Base-by-base conservation (phyloP, 2,888 invertebrate genomes). In the Drosophila nr. fundita region DNA sequence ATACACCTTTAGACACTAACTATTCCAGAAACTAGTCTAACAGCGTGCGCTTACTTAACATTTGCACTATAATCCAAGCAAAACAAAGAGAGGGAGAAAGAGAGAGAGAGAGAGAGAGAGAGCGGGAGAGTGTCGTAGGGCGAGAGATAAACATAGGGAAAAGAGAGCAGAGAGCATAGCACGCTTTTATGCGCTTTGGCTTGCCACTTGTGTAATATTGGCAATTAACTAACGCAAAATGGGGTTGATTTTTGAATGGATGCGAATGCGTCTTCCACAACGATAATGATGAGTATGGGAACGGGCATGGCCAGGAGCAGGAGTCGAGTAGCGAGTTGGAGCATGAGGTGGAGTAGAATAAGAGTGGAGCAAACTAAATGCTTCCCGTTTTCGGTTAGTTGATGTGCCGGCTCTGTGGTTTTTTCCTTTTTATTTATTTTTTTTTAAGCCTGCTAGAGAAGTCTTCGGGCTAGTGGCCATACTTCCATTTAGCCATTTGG, bases 201-300 rank as follows among this genome's bases (percentile, higher is more conserved):
- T 68, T 82, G 82, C 65, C 89, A 86, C 89, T 87, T 88, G 87
- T 88, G 87, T 87, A 86, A 88, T 87, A 87, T 87, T 87, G 89
- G 87, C 87, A 87, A 87, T 87, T 87, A 87, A 87, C 87, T 83
- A 81, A 85, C 78, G 67, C 58, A 73, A 85, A 86, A 87, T 85
- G 79, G 87, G 87, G 87, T 84, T 88, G 87, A 88, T 87, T 88
- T 82, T 83, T 88, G 87, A 88, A 84, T 81, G 76, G 72, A 76
- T 73, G 72, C 72, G 59, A 69, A 61, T 58, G 68, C 70, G 73
- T 68, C 66, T 68, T 68, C 4, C 58, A 60, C 59, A 68, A 42
- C 52, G 38, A 67, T 73, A 63, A 58, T 53, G 63, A 76, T 58
- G 69, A 68, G 60, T 50, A 65, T 76, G 65, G n/a, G 30, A 45